These are phyloP conservation scores for Piaya cayana DNA, from an alignment of 2,113 vertebrate genomes.

Conservation along the genomic window DNA sequence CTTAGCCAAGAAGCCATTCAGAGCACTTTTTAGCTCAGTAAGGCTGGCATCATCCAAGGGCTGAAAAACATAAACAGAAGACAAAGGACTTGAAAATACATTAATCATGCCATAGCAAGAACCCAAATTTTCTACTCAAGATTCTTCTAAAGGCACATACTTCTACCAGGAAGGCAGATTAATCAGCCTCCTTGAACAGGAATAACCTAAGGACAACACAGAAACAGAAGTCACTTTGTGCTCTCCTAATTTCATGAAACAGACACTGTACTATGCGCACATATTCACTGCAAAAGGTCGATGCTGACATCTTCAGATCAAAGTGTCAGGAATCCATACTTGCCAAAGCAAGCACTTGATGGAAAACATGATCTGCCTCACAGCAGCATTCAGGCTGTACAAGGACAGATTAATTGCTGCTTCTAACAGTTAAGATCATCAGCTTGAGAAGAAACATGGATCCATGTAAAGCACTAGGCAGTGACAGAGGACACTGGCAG, in stretches of 20 bases:
- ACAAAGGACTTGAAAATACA: neutral
- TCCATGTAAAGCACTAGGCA: neutral
- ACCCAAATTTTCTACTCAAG: neutral
- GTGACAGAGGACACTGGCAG: neutral
- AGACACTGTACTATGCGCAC: neutral
- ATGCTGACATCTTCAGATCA: neutral
- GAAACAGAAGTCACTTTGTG: neutral
- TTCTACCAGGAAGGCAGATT: neutral
- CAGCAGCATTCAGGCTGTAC: neutral
- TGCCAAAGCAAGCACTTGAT: neutral
- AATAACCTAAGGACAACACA: neutral
- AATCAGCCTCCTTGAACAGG: neutral
- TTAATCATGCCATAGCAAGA: accelerated
- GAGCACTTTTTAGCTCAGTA: slow-evolving; percentile 84
- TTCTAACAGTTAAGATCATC: neutral
- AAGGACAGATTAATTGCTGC: neutral
- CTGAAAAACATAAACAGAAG: slow-evolving; percentile 55
- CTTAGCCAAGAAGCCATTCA: slow-evolving; percentile 89
- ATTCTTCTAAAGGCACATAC: neutral
- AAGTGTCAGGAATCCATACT: neutral
- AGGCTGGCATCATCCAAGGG: slow-evolving; percentile 85
- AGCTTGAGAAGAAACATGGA: neutral
- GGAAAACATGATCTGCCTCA: neutral
- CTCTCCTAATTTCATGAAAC: neutral
- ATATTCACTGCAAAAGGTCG: neutral